A percentile compares a stretch with the other conserved stretches of the same genome.
phyloP scores from a whole-genome alignment of 2,888 invertebrate genomes.

The Helleia helle region DNA sequence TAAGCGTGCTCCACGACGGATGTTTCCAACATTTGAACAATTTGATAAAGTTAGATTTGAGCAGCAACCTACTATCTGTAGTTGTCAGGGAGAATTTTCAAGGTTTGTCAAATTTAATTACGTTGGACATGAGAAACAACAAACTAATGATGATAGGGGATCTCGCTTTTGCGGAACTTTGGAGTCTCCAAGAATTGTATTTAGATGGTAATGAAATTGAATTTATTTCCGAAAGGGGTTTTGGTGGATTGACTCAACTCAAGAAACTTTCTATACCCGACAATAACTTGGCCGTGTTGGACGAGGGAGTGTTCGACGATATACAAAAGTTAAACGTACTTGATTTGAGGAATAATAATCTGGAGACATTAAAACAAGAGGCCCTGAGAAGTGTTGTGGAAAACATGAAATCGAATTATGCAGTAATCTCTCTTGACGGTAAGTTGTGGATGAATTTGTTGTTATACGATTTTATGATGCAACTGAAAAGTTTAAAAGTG shows the following conservation, averaged over 20 bases:
- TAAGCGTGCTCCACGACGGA: constrained; percentile 88
- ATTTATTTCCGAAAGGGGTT: constrained; percentile 83
- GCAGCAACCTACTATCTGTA: constrained; percentile 82
- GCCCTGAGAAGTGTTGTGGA: constrained; percentile 81
- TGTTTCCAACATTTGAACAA: constrained; percentile 84
- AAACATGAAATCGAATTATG: constrained; percentile 80
- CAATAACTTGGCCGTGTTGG: constrained; percentile 82
- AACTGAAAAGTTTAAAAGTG: neutral
- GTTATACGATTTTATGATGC: neutral
- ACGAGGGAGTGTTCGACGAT: constrained; percentile 80
- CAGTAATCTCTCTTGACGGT: constrained; percentile 85
- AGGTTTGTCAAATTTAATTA: constrained; percentile 81
- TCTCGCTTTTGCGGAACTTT: constrained; percentile 85
- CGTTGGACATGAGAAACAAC: constrained; percentile 83
- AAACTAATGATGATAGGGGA: constrained; percentile 87
- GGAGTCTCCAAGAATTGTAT: constrained; percentile 80
- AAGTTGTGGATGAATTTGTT: constrained; percentile 42
- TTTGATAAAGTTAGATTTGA: constrained; percentile 86
- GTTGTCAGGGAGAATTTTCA: constrained; percentile 85
- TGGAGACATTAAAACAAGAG: constrained; percentile 83
- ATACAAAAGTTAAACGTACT: constrained; percentile 81
- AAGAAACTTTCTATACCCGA: constrained; percentile 82
- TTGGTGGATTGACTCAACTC: constrained; percentile 83
- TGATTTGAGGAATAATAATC: constrained; percentile 83
- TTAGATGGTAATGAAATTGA: constrained; percentile 82